Conservation (phyloP, 2,113 vertebrate species). For the Regulus satrapa region DNA sequence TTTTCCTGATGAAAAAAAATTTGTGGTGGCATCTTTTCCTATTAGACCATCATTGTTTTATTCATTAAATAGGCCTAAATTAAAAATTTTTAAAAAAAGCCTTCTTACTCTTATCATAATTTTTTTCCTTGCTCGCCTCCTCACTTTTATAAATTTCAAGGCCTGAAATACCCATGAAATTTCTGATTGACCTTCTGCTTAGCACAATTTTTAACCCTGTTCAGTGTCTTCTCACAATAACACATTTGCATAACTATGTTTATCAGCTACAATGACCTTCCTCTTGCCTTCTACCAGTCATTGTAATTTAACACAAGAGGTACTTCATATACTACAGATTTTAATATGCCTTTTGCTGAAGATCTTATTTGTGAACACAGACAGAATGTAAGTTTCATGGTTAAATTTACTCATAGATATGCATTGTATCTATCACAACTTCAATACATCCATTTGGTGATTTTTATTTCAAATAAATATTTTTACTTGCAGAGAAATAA, state of each 20-base stretch:
- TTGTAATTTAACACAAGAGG: conserved; percentile 22
- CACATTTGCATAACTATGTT: conserved; percentile 52
- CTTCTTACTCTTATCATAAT: background rate
- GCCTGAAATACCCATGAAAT: background rate
- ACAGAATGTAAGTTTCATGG: background rate
- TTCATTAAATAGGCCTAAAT: background rate
- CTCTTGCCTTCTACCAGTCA: conserved; percentile 7
- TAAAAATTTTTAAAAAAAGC: too few relatives aligned
- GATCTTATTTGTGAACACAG: background rate
- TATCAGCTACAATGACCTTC: conserved; percentile 39
- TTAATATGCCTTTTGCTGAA: background rate
- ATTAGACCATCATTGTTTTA: background rate
- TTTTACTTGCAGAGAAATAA: background rate
- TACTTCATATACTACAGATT: background rate
- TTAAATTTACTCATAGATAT: background rate
- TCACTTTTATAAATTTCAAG: background rate
- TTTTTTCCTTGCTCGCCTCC: background rate
- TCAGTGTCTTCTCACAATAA: conserved; percentile 18
- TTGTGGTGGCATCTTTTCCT: background rate
- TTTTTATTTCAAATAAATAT: background rate
- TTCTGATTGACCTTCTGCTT: conserved; percentile 11
- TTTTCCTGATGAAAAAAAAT: background rate
- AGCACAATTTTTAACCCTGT: conserved; percentile 13
- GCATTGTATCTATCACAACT: background rate
- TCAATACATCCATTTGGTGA: background rate